These are phyloP conservation scores for Scolanthus callimorphus DNA, from an alignment of 92 coral and sea anemone species.

Conservation along the genomic window DNA sequence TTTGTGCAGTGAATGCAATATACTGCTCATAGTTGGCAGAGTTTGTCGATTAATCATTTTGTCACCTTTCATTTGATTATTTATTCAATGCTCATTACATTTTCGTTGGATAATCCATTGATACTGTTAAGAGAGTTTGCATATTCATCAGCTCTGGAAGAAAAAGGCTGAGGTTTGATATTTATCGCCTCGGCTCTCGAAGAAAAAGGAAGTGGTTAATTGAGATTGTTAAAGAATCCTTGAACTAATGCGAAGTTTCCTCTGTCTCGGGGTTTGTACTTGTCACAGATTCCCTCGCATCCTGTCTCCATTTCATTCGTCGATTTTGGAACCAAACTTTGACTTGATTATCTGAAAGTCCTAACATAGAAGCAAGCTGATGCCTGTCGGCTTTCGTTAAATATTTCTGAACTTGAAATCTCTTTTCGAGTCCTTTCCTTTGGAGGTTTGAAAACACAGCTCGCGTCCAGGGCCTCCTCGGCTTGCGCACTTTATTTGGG, in stretches of 20 bases:
- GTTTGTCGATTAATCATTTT: too few relatives aligned
- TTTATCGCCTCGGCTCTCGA: too few relatives aligned
- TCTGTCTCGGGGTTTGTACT: slow-evolving; percentile 55
- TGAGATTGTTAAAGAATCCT: too few relatives aligned
- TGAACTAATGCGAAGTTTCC: slow-evolving; percentile 20
- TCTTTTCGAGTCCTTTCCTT: slow-evolving; percentile 95
- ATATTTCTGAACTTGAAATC: slow-evolving; percentile 96
- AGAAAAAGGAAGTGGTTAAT: too few relatives aligned
- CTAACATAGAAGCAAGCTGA: slow-evolving; percentile 96
- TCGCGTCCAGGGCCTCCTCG: slow-evolving; percentile 99
- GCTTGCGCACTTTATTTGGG: slow-evolving; percentile 90
- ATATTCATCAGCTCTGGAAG: too few relatives aligned
- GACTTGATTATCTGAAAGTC: slow-evolving; percentile 95
- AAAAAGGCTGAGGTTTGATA: too few relatives aligned
- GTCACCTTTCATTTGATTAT: too few relatives aligned
- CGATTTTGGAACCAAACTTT: slow-evolving; percentile 99
- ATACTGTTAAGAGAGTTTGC: too few relatives aligned
- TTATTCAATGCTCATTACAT: too few relatives aligned
- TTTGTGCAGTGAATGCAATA: too few relatives aligned
- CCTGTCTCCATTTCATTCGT: slow-evolving; percentile 99
- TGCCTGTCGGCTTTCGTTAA: slow-evolving; percentile 97
- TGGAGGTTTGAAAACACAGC: slow-evolving; percentile 98
- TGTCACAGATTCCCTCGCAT: slow-evolving; percentile 78
- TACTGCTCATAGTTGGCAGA: too few relatives aligned
- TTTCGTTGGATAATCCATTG: too few relatives aligned